Conservation (phyloP, 2,888 invertebrate species). For the Drosophila buzzatii region DNA sequence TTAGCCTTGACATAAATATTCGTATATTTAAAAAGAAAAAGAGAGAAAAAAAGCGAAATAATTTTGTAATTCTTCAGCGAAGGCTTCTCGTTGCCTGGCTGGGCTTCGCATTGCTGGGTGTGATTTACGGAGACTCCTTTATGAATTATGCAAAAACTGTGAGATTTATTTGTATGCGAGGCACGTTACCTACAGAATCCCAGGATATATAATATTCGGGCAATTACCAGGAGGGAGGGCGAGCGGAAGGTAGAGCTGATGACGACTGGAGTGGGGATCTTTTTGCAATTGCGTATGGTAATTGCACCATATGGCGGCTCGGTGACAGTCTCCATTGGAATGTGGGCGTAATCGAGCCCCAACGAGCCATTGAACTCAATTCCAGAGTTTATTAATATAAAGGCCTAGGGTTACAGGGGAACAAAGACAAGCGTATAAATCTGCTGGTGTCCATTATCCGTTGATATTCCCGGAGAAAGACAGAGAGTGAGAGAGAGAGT, state of each 20-base stretch:
- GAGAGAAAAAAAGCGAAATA: conserved; percentile 5
- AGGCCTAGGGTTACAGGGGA: conserved; percentile 20
- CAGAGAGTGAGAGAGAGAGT: background rate
- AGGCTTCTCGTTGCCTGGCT: conserved; percentile 25
- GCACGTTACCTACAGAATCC: conserved; percentile 31
- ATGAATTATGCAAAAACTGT: conserved; percentile 47
- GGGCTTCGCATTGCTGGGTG: conserved; percentile 45
- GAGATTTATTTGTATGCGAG: conserved; percentile 22
- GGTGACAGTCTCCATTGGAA: conserved; percentile 32
- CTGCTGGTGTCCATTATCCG: conserved; percentile 40
- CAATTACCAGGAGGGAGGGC: conserved; percentile 28
- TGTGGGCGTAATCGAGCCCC: conserved; percentile 43
- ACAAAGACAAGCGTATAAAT: conserved; percentile 30
- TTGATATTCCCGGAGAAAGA: conserved; percentile 21
- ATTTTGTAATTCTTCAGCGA: conserved; percentile 17
- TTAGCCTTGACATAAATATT: conserved; percentile 68
- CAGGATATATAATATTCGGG: conserved; percentile 47
- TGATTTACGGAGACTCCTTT: conserved; percentile 57
- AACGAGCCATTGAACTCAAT: conserved; percentile 46
- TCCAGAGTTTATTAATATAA: conserved; percentile 38
- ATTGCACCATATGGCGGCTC: conserved; percentile 12
- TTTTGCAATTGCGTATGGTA: background rate
- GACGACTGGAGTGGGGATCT: background rate
- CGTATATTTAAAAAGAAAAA: conserved; percentile 8
- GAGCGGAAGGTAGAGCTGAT: too few species aligned